A percentile compares a stretch with the other conserved stretches of the same genome.
Evolutionary conservation across 2,797 vertebrate species (phyloP).

Genomic region (Typhlichthys eigenmanni): DNA sequence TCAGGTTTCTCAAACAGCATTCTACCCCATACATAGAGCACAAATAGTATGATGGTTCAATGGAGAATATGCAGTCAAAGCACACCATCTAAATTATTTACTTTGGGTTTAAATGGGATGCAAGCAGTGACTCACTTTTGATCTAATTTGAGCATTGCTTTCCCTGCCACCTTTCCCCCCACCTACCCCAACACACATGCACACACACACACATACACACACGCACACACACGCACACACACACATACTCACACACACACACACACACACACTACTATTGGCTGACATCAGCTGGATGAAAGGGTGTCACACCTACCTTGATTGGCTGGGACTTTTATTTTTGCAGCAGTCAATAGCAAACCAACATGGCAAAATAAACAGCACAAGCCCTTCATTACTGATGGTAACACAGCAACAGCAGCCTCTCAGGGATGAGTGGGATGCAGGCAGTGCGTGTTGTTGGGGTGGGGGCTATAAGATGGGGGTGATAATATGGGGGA

Average conservation of each 20-base stretch:
- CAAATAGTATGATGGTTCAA: conserved; percentile 24
- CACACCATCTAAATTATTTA: conserved; percentile 72
- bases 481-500: background rate
- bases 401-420: conserved; percentile 51
- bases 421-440: conserved; percentile 52
- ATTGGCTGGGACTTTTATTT: conserved; percentile 58
- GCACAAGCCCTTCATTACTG: conserved; percentile 62
- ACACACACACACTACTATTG: conserved; percentile 35
- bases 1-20: conserved; percentile 10
- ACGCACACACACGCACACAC: too few species aligned
- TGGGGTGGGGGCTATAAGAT: conserved; percentile 20
- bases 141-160: conserved; percentile 53
- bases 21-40: conserved; percentile 20
- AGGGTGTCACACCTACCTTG: conserved; percentile 17
- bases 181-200: background rate
- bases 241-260: background rate
- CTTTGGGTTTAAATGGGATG: conserved; percentile 57
- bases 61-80: conserved; percentile 43
- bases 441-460: conserved; percentile 35
- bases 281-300: conserved; percentile 32
- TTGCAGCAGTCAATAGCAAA: conserved; percentile 57
- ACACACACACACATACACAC: background rate
- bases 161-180: conserved; percentile 1
- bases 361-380: background rate
- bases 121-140: conserved; percentile 46